A percentile compares a stretch with the other conserved stretches of the same genome.
phyloP scores from a whole-genome alignment of 2,888 invertebrate species.

The Sussaba pulchella region DNA sequence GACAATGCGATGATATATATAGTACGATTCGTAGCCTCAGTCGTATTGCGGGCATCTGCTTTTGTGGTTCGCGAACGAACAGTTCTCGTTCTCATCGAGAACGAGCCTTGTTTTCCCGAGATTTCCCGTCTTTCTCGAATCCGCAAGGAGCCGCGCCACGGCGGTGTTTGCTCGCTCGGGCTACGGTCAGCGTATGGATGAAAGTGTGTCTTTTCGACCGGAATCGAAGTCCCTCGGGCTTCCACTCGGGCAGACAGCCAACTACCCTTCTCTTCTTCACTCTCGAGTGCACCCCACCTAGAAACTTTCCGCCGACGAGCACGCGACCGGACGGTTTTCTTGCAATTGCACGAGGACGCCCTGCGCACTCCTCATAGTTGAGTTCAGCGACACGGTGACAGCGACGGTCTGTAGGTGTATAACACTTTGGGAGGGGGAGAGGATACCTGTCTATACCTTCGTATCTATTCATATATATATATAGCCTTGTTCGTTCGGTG shows the following conservation, averaged over 20 bases:
- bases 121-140: constrained; percentile 16
- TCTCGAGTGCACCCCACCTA: constrained; percentile 71
- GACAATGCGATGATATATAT: background rate
- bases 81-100: background rate
- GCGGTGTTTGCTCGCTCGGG: constrained; percentile 20
- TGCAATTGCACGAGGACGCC: constrained; percentile 8
- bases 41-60: constrained; percentile 2
- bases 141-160: background rate
- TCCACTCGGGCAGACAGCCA: constrained; percentile 74
- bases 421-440: too few species aligned
- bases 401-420: too few species aligned
- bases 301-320: constrained; percentile 70
- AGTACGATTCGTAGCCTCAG: background rate
- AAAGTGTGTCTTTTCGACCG: constrained; percentile 66
- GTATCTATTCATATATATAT: background rate
- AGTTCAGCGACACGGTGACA: constrained; percentile 38
- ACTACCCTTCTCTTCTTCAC: constrained; percentile 73
- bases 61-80: constrained; percentile 13
- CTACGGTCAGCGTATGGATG: constrained; percentile 48
- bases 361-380: constrained; percentile 18
- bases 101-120: constrained; percentile 35
- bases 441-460: too few species aligned
- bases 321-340: constrained; percentile 55
- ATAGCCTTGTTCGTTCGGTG: constrained; percentile 29
- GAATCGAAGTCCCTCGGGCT: constrained; percentile 73